Base-by-base conservation (phyloP, 2,797 vertebrate species). In the Ataeniobius toweri region DNA sequence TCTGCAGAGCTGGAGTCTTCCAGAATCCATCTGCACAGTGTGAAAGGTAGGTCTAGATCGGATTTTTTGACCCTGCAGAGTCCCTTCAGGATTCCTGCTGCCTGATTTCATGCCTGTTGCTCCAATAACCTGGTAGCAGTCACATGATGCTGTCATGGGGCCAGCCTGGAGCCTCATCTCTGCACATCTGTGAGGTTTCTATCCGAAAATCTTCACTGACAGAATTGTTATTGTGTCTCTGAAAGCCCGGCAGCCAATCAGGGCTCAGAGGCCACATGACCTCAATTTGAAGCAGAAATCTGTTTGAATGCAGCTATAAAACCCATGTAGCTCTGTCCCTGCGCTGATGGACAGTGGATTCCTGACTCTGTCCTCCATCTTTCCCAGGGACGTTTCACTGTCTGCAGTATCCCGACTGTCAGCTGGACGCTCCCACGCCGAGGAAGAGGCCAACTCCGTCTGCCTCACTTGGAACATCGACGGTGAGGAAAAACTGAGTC, bases 321-420 rank as follows among this genome's bases (percentile, higher is more conserved):
- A 26, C 13, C 13, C 3, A 1, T 6, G 6, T 24, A 26, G 68
- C n/a, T 70, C 41, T 10, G 58, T 14, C 1, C 44, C n/a, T 26
- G n/a, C 50, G n/a, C 50, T 59, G 24, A 14, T 59, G 58, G n/a
- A 28, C 4, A 12, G 14, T 14, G 58, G 59, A 14, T 48, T 73
- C 74, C 58, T 75, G 18, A 20, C 18, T 31, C 16, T 31, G 26
- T 75, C 68, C 39, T 1, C n/a, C 22, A 8, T 26, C 28, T 3
- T 70, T 77, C 22, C 80, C 91, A 99, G 98, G 97, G 85, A 98
- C 95, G 93, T 99, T 99, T 90, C 98, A 96, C 93, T 99, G 98
- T 88, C 96, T 97, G 75, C 97, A 97, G 59, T 96, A 96, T 93
- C 96, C 95, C 78, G 96, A 96, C 81, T 95, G 96, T 74, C 91